Conservation (phyloP, 2,888 invertebrate genomes). For the Agrilus cyanescens region DNA sequence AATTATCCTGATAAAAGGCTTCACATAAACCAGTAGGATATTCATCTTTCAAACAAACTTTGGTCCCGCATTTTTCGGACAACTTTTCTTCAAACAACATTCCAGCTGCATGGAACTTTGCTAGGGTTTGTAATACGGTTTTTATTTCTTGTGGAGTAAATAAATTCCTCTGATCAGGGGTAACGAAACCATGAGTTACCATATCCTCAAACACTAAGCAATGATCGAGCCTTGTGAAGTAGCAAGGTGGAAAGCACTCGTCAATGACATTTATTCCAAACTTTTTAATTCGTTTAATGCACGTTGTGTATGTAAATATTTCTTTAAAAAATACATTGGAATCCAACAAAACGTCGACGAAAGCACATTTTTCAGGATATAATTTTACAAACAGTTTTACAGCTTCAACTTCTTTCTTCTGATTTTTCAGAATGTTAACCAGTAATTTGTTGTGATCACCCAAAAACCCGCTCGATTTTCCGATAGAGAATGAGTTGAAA, state of each 20-base stretch:
- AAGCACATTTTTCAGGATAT: constrained; percentile 13
- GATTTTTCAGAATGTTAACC: constrained; percentile 11
- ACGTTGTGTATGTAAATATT: constrained; percentile 30
- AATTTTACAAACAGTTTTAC: constrained; percentile 22
- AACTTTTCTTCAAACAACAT: constrained; percentile 29
- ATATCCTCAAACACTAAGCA: constrained; percentile 34
- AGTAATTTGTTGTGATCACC: constrained; percentile 22
- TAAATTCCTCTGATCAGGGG: constrained; percentile 18
- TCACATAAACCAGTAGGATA: constrained; percentile 25
- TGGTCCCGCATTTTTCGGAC: constrained; percentile 12
- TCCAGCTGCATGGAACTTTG: constrained; percentile 29
- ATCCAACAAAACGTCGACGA: constrained; percentile 13
- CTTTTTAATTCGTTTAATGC: constrained; percentile 29
- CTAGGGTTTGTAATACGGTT: constrained; percentile 24
- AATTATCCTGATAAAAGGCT: constrained; percentile 22
- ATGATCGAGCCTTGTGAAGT: constrained; percentile 12
- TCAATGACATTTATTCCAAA: constrained; percentile 16
- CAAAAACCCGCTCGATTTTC: constrained; percentile 20
- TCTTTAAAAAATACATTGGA: constrained; percentile 21
- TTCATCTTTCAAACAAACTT: constrained; percentile 21
- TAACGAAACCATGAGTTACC: constrained; percentile 21
- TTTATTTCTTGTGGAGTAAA: constrained; percentile 24
- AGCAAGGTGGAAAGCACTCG: constrained; percentile 10
- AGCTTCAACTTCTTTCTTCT: constrained; percentile 7
- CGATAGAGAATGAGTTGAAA: constrained; percentile 13